Conservation (phyloP, 53 echinoderm and acorn worm species). For the Holothuria scabra region DNA sequence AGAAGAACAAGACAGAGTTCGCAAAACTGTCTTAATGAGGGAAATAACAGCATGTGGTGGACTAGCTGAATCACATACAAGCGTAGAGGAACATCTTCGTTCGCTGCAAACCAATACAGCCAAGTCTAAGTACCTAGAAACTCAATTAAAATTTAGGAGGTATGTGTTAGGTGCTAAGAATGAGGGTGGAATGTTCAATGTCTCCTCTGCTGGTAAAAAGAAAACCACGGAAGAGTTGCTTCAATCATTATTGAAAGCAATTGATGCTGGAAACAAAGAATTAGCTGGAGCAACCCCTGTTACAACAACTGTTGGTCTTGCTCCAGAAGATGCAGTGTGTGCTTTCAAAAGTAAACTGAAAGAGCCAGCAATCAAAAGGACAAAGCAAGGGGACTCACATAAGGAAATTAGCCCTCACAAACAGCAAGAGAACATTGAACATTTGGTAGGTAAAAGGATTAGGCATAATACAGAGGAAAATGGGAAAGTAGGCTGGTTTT, state of each 20-base stretch:
- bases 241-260: too few species aligned
- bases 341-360: background rate
- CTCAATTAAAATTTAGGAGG: conserved; percentile 44
- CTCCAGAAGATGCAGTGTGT: too few species aligned
- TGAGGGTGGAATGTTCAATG: conserved; percentile 40
- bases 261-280: too few species aligned
- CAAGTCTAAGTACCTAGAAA: background rate
- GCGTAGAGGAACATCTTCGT: background rate
- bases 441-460: conserved; percentile 15
- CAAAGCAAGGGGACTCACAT: background rate
- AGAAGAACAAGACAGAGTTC: conserved; percentile 24
- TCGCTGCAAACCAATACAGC: background rate
- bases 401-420: too few species aligned
- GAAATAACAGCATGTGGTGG: conserved; percentile 27
- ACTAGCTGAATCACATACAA: background rate
- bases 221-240: conserved; percentile 33
- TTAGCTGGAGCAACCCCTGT: background rate
- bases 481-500: too few species aligned
- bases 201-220: conserved; percentile 33
- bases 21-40: too few species aligned
- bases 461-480: background rate
- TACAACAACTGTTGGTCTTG: background rate
- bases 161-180: too few species aligned
- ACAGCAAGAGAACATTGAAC: background rate
- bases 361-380: conserved; percentile 17